A percentile compares a stretch with the other conserved stretches of the same genome.
phyloP scores from a whole-genome alignment of 2,888 invertebrate species.

The Andrena trimmerana region DNA sequence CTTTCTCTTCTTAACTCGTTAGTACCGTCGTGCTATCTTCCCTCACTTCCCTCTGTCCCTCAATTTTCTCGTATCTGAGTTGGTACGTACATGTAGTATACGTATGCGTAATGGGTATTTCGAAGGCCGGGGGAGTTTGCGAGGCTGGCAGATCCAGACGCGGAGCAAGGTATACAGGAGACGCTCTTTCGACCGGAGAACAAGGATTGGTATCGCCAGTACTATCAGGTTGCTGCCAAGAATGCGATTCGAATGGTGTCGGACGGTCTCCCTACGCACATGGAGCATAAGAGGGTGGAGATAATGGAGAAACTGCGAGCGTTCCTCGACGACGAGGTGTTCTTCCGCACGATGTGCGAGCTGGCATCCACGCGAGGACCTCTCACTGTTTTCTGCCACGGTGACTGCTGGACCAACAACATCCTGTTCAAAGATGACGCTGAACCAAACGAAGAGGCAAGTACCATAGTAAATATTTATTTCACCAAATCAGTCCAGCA shows the following conservation, averaged over 20 bases:
- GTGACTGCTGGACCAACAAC: conserved; percentile 92
- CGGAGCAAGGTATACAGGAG: conserved; percentile 83
- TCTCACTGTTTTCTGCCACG: conserved; percentile 90
- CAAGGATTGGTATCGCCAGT: conserved; percentile 89
- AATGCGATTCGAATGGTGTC: conserved; percentile 89
- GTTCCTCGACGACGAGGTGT: conserved; percentile 88
- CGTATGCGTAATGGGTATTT: conserved; percentile 33
- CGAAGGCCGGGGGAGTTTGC: conserved; percentile 82
- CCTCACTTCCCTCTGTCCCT: neutral
- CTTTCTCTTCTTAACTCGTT: neutral
- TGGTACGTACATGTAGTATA: neutral
- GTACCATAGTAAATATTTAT: conserved; percentile 47
- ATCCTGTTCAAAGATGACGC: conserved; percentile 88
- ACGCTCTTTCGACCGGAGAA: conserved; percentile 89
- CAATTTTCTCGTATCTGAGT: neutral
- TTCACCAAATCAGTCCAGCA: neutral
- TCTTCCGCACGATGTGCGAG: conserved; percentile 89
- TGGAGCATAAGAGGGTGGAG: conserved; percentile 84
- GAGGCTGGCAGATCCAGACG: conserved; percentile 76
- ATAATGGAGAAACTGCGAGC: conserved; percentile 87
- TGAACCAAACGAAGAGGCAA: conserved; percentile 72
- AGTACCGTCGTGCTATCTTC: neutral
- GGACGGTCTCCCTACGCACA: conserved; percentile 80
- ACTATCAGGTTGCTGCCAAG: conserved; percentile 88
- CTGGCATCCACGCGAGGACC: conserved; percentile 88